Evolutionary conservation across 23 tunicate species (phyloP).

Genomic region (Halocynthia aurantium): DNA sequence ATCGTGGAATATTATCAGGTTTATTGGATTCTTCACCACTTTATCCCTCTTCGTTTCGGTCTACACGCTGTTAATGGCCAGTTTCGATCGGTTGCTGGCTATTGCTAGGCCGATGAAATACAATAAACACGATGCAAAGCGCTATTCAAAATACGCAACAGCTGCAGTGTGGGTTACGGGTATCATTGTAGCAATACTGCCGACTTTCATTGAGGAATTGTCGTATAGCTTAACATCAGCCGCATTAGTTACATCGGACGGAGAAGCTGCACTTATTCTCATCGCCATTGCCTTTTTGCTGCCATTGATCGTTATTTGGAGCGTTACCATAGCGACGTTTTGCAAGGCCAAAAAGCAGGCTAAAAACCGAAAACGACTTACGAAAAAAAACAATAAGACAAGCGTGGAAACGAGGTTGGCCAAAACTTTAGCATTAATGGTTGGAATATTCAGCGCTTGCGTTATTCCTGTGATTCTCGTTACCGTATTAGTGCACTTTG

Average conservation of each 20-base stretch:
- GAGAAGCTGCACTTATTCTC: slow-evolving; percentile 3
- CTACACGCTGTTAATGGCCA: slow-evolving; percentile 20
- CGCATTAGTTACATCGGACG: background rate
- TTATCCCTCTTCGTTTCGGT: slow-evolving; percentile 14
- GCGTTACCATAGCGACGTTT: slow-evolving; percentile 12
- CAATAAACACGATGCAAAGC: slow-evolving; percentile 2
- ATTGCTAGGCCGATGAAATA: slow-evolving; percentile 22
- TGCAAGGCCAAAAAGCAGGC: background rate
- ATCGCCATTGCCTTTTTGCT: background rate
- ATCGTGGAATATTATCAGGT: no score
- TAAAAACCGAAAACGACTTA: background rate
- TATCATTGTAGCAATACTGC: slow-evolving; percentile 4
- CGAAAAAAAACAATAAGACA: background rate
- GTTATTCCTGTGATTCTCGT: slow-evolving; percentile 22
- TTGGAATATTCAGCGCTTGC: slow-evolving; percentile 47
- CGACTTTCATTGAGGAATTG: background rate
- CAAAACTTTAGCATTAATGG: slow-evolving; percentile 52
- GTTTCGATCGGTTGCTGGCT: slow-evolving; percentile 28
- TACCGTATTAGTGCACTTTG: background rate
- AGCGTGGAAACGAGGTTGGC: slow-evolving; percentile 38
- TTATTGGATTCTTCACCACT: slow-evolving; percentile 10
- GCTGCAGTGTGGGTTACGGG: slow-evolving; percentile 12
- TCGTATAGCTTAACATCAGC: background rate
- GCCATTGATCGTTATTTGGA: slow-evolving; percentile 18
- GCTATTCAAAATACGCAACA: background rate